A percentile compares a stretch with the other conserved stretches of the same genome.
These are phyloP conservation scores for Caloenas nicobarica DNA, from an alignment of 2,113 vertebrate genomes.

Conservation along the genomic window DNA sequence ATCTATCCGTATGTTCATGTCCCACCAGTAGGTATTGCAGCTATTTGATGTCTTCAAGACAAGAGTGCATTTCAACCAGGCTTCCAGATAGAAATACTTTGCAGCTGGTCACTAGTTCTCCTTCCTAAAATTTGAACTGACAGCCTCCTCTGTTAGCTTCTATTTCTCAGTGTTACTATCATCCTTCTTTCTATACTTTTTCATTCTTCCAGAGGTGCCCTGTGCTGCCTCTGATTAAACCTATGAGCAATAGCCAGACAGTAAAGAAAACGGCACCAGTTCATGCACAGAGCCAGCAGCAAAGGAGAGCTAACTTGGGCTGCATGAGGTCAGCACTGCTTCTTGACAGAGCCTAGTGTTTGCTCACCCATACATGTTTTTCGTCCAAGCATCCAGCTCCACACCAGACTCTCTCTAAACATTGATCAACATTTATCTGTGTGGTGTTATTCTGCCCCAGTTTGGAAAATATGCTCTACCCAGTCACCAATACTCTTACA, in stretches of 20 bases:
- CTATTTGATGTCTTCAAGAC: not conserved
- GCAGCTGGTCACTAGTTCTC: not conserved
- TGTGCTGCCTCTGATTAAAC: not conserved
- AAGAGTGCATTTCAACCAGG: not conserved
- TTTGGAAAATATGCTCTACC: not conserved
- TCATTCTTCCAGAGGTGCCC: not conserved
- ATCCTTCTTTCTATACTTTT: not conserved
- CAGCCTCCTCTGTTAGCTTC: not conserved
- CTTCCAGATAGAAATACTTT: not conserved
- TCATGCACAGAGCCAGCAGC: not conserved
- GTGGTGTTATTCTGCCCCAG: not conserved
- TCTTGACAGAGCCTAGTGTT: not conserved
- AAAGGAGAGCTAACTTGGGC: not conserved
- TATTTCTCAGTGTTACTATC: not conserved
- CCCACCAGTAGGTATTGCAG: not conserved
- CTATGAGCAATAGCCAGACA: not conserved
- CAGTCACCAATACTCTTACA: not conserved
- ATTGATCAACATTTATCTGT: not conserved
- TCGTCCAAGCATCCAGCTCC: not conserved
- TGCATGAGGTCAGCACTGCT: not conserved
- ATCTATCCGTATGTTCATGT: not conserved
- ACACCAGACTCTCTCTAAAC: not conserved
- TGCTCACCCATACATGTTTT: not conserved
- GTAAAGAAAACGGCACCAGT: not conserved
- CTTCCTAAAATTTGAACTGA: not conserved